Percentiles rank a stretch among this genome's conserved stretches.
These are phyloP conservation scores for Luidia sarsii DNA, from an alignment of 53 echinoderm and acorn worm genomes.

Conservation along the genomic window DNA sequence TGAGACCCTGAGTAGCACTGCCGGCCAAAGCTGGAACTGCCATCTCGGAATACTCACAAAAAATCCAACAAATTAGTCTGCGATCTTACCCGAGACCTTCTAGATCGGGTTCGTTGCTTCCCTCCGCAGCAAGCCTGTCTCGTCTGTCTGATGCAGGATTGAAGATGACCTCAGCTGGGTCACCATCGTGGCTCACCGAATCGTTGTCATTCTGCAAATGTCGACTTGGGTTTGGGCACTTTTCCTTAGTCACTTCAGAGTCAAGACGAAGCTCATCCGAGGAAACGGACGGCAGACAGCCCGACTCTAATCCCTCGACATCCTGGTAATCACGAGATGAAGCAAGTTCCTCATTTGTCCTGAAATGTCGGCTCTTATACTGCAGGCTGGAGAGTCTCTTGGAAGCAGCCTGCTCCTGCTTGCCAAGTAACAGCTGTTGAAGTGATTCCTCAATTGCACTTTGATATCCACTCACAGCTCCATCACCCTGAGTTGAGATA, in stretches of 20 bases:
- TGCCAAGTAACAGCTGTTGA: neutral
- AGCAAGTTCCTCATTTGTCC: neutral
- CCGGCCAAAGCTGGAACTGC: too few relatives aligned
- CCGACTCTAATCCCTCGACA: neutral
- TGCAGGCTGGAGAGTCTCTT: neutral
- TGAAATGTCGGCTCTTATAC: slow-evolving; percentile 52
- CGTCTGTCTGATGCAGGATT: neutral
- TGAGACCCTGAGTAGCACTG: too few relatives aligned
- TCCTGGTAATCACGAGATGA: neutral
- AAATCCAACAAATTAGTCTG: neutral
- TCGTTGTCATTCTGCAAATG: neutral
- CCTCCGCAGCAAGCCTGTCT: neutral
- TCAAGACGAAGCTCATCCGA: too few relatives aligned
- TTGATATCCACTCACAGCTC: neutral
- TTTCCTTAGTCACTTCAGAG: too few relatives aligned
- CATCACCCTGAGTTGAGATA: neutral
- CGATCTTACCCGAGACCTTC: slow-evolving; percentile 15
- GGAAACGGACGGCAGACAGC: too few relatives aligned
- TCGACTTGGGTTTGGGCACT: too few relatives aligned
- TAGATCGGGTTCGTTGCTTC: neutral
- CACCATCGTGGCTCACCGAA: too few relatives aligned
- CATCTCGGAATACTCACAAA: too few relatives aligned
- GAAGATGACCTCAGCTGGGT: neutral
- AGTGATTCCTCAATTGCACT: slow-evolving; percentile 26
- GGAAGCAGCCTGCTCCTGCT: neutral